Evolutionary conservation across 2,888 invertebrate genomes (phyloP).

Genomic region (Nymphalis c-album): DNA sequence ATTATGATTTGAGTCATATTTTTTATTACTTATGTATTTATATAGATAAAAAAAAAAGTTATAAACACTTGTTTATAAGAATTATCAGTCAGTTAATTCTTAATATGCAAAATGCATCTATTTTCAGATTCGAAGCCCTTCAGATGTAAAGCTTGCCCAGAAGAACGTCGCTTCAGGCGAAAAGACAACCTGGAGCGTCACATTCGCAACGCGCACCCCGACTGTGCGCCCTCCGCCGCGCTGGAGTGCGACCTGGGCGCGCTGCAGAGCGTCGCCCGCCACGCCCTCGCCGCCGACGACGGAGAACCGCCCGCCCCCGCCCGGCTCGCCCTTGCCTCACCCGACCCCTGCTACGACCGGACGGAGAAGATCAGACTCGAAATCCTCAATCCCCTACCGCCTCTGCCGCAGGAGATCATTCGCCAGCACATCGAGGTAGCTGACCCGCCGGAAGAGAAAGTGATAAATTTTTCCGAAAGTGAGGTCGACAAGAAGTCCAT

Average conservation of each 20-base stretch:
- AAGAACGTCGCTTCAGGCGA: constrained; percentile 84
- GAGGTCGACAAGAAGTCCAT: constrained; percentile 67
- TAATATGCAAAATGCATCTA: constrained; percentile 23
- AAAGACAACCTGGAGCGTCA: constrained; percentile 90
- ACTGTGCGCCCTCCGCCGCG: constrained; percentile 58
- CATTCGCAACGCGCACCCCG: constrained; percentile 87
- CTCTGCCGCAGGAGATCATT: constrained; percentile 62
- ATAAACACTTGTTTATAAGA: too few relatives aligned
- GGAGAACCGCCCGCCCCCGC: constrained; percentile 1
- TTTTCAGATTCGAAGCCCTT: constrained; percentile 85
- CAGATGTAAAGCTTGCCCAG: constrained; percentile 84
- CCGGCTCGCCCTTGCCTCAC: neutral
- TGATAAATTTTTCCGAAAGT: constrained; percentile 18
- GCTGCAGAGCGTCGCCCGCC: constrained; percentile 49
- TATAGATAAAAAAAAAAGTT: neutral
- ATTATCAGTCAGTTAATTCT: neutral
- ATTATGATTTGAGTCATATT: too few relatives aligned
- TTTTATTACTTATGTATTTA: neutral
- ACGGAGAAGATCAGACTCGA: constrained; percentile 60
- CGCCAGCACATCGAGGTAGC: constrained; percentile 55
- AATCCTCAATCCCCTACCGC: constrained; percentile 66
- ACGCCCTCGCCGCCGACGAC: constrained; percentile 22
- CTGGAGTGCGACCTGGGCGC: constrained; percentile 63
- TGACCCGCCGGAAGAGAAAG: constrained; percentile 9
- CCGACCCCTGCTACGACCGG: constrained; percentile 48